phyloP scores from a whole-genome alignment of 2,797 vertebrate genomes.

The Lagodon rhomboides region DNA sequence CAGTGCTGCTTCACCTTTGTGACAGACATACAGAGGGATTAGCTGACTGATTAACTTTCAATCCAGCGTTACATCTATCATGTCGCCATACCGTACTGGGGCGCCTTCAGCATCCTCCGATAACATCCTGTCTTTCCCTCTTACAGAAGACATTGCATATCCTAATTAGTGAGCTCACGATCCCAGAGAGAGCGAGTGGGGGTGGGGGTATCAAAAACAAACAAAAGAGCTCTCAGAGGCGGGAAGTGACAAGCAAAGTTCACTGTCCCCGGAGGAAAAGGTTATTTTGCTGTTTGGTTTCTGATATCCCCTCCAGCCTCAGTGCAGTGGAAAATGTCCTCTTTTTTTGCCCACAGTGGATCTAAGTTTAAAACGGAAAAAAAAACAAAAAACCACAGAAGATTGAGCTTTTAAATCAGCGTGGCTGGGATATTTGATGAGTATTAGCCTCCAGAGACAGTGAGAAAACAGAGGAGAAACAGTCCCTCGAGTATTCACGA shows the following conservation, averaged over 20 bases:
- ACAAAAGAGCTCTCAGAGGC: constrained; percentile 52
- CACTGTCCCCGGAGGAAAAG: constrained; percentile 64
- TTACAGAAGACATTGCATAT: constrained; percentile 34
- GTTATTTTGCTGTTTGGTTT: constrained; percentile 45
- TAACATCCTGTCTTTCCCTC: constrained; percentile 60
- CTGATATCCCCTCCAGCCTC: constrained; percentile 24
- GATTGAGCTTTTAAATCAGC: constrained; percentile 4
- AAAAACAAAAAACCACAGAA: constrained; percentile 29
- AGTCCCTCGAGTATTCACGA: constrained; percentile 33
- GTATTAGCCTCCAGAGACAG: constrained; percentile 22
- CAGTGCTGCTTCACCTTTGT: neutral
- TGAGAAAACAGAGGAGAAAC: constrained; percentile 12
- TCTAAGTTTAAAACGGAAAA: neutral
- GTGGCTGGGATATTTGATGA: constrained; percentile 1
- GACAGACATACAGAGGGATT: neutral
- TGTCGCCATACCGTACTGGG: constrained; percentile 3
- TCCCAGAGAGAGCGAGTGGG: constrained; percentile 37
- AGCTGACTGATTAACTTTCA: constrained; percentile 16
- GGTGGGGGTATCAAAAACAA: constrained; percentile 56
- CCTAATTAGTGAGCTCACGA: constrained; percentile 56
- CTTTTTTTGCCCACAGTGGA: neutral
- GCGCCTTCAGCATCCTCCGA: constrained; percentile 32
- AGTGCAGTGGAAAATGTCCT: constrained; percentile 14
- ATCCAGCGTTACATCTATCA: constrained; percentile 13
- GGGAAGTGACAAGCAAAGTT: constrained; percentile 67